Evolutionary conservation across 2,888 invertebrate species (phyloP), one percentile per base, ranked within the genome.

Genomic region (Gasteruption jaculator): DNA sequence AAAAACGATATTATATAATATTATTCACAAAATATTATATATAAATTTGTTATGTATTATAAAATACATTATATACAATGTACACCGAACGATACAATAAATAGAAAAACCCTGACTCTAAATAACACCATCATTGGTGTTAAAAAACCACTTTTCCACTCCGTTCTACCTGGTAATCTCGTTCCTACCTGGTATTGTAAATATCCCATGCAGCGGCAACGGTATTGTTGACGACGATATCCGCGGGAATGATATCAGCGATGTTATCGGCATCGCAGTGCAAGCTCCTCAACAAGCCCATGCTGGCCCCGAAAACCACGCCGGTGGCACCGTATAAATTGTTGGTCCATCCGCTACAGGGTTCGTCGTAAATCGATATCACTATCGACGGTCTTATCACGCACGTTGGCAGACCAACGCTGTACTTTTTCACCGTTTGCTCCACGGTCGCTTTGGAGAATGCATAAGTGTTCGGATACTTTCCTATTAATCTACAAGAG

Each of bases 391-490:
- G 86, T 43, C 88, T 70, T 26, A 86, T 75, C 30, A 89, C 77
- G 44, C 79, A 79, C 1, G 81, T 61, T 1, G 86, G 86, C 5
- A 89, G 58, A 10, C 71, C 72, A 4, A 64, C 56, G 1, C 76
- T 71, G 55, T 80, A 75, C 39, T 71, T 74, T 18, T 75, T 63
- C 1, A 86, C 71, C 3, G 78, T 57, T 36, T 79, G 76, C 60
- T 89, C 88, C 0, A 81, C 83, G 11, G 86, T 60, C 5, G 83
- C 81, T 68, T 89, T 87, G 0, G 85, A 83, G 61, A 79, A 84
- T 0, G 82, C 77, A 65, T 86, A 86, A 0, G 83, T 84, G 64
- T 88, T 87, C 0, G 86, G 86, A 67, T 80, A 82, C 16, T 69
- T 64, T 0, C 68, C 72, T 3, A 76, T 49, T 11, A 78, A 49